Percentiles rank a stretch among this genome's conserved stretches.
Conservation (phyloP, 2,113 vertebrate genomes). For the Cyprinodon brontotheroides region DNA sequence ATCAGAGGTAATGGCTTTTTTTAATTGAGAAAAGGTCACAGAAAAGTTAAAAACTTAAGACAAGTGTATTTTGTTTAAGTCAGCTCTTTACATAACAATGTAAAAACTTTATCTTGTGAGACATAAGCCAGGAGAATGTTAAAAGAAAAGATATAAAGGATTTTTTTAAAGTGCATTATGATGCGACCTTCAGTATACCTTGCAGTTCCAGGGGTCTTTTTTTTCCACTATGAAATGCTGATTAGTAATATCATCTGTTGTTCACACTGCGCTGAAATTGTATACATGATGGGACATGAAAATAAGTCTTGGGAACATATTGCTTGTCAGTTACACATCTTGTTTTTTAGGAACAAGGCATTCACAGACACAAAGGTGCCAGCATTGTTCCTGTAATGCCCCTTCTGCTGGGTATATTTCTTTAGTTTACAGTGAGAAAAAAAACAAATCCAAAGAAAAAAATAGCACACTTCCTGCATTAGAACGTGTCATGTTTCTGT, state of each 20-base stretch:
- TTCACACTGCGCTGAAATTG: conserved; percentile 53
- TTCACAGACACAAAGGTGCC: conserved; percentile 60
- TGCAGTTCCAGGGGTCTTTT: conserved; percentile 60
- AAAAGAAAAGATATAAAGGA: conserved; percentile 40
- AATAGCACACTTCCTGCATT: conserved; percentile 67
- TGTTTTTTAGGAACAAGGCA: conserved; percentile 45
- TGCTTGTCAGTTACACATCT: conserved; percentile 66
- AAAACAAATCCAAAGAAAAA: conserved; percentile 16
- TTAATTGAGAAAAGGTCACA: conserved; percentile 16
- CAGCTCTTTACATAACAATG: background rate
- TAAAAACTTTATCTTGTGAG: conserved; percentile 18
- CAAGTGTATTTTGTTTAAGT: background rate
- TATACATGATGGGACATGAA: conserved; percentile 62
- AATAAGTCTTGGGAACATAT: conserved; percentile 48
- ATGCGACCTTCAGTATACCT: conserved; percentile 48
- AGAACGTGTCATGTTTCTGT: conserved; percentile 68
- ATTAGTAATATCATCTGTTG: conserved; percentile 54
- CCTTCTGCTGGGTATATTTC: conserved; percentile 58
- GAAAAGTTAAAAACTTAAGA: background rate
- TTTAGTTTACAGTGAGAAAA: conserved; percentile 54
- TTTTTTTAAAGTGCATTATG: conserved; percentile 34
- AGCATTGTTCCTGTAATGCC: conserved; percentile 41
- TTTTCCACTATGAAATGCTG: conserved; percentile 45
- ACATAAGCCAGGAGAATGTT: conserved; percentile 33
- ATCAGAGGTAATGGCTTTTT: background rate